Evolutionary conservation across 2,797 vertebrate genomes (phyloP).

Genomic region (Orientallactaga sibirica): DNA sequence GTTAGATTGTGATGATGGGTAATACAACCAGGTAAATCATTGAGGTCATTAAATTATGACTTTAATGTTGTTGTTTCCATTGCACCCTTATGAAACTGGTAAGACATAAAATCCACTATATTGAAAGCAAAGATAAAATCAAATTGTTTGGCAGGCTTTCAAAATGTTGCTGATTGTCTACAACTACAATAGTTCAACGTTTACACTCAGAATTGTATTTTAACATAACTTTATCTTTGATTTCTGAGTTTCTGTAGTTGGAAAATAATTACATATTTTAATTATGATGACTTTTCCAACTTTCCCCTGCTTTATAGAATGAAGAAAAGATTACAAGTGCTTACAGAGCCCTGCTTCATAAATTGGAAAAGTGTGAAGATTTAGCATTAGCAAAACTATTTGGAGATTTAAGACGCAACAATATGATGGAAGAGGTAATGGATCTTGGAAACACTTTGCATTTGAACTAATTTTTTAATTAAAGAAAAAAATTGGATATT

Average conservation of each 20-base stretch:
- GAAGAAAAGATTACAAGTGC: neutral
- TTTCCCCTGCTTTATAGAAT: slow-evolving; percentile 64
- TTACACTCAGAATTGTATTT: neutral
- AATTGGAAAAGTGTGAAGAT: slow-evolving; percentile 14
- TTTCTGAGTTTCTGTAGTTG: slow-evolving; percentile 17
- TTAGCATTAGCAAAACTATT: slow-evolving; percentile 41
- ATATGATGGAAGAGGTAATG: slow-evolving; percentile 72
- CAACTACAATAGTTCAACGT: neutral
- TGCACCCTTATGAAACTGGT: neutral
- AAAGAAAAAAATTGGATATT: neutral
- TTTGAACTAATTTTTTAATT: slow-evolving; percentile 50
- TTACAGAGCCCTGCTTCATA: slow-evolving; percentile 62
- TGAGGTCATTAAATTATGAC: neutral
- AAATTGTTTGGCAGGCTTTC: neutral
- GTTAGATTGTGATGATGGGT: neutral
- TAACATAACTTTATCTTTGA: no score
- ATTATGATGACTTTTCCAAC: neutral
- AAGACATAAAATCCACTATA: neutral
- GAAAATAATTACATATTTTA: neutral
- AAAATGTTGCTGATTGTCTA: neutral
- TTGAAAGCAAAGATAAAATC: neutral
- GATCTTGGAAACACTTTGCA: neutral
- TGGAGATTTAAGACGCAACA: slow-evolving; percentile 48
- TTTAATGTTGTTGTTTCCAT: slow-evolving; percentile 24
- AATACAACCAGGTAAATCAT: neutral